phyloP scores from a whole-genome alignment of 2,113 vertebrate genomes.

The Struthio camelus region DNA sequence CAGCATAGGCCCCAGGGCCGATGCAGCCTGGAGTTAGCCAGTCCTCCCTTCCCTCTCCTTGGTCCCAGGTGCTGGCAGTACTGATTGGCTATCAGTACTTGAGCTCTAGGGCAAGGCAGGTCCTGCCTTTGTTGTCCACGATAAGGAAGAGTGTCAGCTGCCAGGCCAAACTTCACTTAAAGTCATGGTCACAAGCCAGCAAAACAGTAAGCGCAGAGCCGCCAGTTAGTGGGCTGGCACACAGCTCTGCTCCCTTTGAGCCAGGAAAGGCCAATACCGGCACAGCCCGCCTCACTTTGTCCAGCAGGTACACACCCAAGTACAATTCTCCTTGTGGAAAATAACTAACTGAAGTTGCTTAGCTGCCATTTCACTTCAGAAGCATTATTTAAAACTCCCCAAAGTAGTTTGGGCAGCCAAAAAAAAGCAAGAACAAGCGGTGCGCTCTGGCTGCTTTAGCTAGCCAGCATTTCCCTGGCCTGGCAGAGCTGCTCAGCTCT shows the following conservation, averaged over 20 bases:
- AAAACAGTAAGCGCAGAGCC: background rate
- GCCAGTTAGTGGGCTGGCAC: background rate
- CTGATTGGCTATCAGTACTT: background rate
- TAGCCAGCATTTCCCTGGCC: background rate
- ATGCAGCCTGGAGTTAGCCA: background rate
- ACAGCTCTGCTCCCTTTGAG: background rate
- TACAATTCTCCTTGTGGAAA: background rate
- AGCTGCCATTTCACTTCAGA: background rate
- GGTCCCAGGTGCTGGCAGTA: background rate
- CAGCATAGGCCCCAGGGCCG: background rate
- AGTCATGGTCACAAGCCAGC: background rate
- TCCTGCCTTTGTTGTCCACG: background rate
- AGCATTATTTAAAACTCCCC: background rate
- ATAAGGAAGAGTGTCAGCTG: background rate
- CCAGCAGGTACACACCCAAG: accelerated
- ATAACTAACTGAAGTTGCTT: background rate
- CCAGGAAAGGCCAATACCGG: background rate
- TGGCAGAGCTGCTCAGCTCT: background rate
- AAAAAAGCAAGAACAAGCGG: background rate
- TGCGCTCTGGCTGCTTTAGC: background rate
- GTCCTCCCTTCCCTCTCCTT: background rate
- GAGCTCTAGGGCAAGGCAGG: background rate
- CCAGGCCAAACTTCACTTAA: background rate
- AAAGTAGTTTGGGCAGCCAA: background rate
- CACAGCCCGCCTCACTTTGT: background rate